Base-by-base conservation (phyloP, 1,140 invertebrate species). In the Polypedilum pembai region DNA sequence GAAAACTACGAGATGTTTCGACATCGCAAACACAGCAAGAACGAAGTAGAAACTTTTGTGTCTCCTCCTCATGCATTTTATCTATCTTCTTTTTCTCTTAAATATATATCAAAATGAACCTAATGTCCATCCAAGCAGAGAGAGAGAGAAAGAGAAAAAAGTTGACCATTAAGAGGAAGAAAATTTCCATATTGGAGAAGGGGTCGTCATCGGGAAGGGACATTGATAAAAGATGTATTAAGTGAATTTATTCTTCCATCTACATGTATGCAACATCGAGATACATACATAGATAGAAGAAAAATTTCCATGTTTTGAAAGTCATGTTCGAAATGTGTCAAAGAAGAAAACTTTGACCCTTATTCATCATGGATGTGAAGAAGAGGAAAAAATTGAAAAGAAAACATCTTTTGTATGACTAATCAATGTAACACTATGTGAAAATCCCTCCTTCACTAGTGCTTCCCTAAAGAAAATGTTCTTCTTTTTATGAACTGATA, bases 401-500 rank as follows among this genome's bases (percentile, higher is more conserved):
- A 56, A 12, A 56, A 56, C 45, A 56, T 56, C 45, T 56, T 56
- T 69, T 69, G 65, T 69, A 69, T 69, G 65, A 69, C 65, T 69
- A 69, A 69, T 69, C 65, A 69, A 69, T 69, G 65, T 69, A 18
- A 69, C 65, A 69, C 65, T 69, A 69, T 69, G 65, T 21, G 45
- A 56, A 56, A 15, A 56, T 56, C 12, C 45, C 4, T 56, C 45
- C 45, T 56, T 56, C 3, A 12, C 7, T n/a, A 0, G n/a, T 4
- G 12, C 45, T n/a, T 56, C 45, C 45, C 24, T 3, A 56, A 56
- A 56, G 12, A 56, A 56, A 45, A 12, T 15, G 12, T 56, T 56
- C 45, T 56, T 56, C 45, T 56, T 33, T 69, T 69, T 69, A 69
- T 69, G 65, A 69, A 69, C 65, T 69, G 65, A 69, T 18, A 18